Conservation (phyloP, 2,888 invertebrate species). For the Synanthedon myopaeformis region DNA sequence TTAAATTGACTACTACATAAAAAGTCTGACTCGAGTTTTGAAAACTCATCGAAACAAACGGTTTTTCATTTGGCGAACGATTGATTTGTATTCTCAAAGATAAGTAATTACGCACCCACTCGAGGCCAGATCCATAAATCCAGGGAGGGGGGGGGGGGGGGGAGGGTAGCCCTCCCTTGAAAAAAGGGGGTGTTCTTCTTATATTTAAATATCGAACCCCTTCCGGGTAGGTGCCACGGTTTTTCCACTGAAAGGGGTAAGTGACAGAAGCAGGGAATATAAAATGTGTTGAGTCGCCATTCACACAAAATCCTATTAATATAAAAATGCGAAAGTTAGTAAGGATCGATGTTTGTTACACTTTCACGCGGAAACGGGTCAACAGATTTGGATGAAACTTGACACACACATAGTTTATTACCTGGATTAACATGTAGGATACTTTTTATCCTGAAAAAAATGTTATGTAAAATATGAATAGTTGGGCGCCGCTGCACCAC, state of each 20-base stretch:
- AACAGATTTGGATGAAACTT: no score
- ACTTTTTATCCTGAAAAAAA: no score
- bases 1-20: no score
- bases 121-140: slow-evolving; percentile 68
- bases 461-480: no score
- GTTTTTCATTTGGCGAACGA: slow-evolving; percentile 22
- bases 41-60: slow-evolving; percentile 6
- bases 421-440: no score
- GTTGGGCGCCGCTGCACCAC: no score
- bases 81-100: slow-evolving; percentile 68
- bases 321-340: no score
- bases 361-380: no score
- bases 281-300: slow-evolving; percentile 19
- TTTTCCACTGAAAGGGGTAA: slow-evolving; percentile 71
- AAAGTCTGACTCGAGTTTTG: not conserved
- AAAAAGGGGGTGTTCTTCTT: slow-evolving; percentile 70
- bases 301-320: no score
- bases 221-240: slow-evolving; percentile 71
- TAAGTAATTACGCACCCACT: slow-evolving; percentile 66
- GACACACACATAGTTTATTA: no score
- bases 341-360: no score
- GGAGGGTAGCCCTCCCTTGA: slow-evolving; percentile 42
- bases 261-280: slow-evolving; percentile 63
- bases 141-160: slow-evolving; percentile 25
- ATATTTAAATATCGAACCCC: slow-evolving; percentile 71